Percentiles rank a stretch among this genome's conserved stretches.
These are phyloP conservation scores for Drosophila silvestris DNA, from an alignment of 2,888 invertebrate genomes.

Conservation along the genomic window DNA sequence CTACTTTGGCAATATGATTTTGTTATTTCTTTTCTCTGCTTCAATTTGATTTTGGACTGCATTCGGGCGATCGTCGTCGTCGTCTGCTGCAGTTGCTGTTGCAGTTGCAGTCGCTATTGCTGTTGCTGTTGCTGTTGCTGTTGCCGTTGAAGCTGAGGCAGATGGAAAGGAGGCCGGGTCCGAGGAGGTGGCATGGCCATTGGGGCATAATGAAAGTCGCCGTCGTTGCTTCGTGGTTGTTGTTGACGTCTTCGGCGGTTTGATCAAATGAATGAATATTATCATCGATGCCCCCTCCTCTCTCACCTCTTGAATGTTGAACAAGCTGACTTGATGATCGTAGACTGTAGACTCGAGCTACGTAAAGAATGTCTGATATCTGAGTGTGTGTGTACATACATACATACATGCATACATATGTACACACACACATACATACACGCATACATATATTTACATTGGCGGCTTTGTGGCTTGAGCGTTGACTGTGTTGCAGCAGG, in stretches of 20 bases:
- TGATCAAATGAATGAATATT: slow-evolving; percentile 83
- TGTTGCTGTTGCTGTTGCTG: slow-evolving; percentile 11
- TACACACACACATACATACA: slow-evolving; percentile 1
- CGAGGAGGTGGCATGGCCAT: slow-evolving; percentile 35
- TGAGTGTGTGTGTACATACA: slow-evolving; percentile 29
- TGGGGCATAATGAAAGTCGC: slow-evolving; percentile 74
- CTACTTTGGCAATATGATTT: slow-evolving; percentile 73
- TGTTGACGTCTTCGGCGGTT: slow-evolving; percentile 76
- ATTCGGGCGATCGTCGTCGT: slow-evolving; percentile 46
- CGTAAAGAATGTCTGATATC: slow-evolving; percentile 70
- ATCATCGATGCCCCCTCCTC: slow-evolving; percentile 70
- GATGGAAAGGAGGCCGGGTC: slow-evolving; percentile 15
- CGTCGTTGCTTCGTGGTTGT: slow-evolving; percentile 60
- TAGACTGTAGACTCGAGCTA: slow-evolving; percentile 47
- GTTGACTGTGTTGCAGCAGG: slow-evolving; percentile 36
- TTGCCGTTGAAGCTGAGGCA: slow-evolving; percentile 16
- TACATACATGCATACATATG: too few relatives aligned
- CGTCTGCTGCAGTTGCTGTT: slow-evolving; percentile 12
- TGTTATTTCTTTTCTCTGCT: slow-evolving; percentile 57
- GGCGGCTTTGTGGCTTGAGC: slow-evolving; percentile 51
- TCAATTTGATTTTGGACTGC: slow-evolving; percentile 70
- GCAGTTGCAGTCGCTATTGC: slow-evolving; percentile 19
- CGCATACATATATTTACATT: slow-evolving; percentile 51
- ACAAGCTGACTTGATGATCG: slow-evolving; percentile 77
- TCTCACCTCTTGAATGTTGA: slow-evolving; percentile 61